A percentile compares a stretch with the other conserved stretches of the same genome.
phyloP scores from a whole-genome alignment of 1,140 invertebrate genomes.

The Drosophila pseudoobscura region DNA sequence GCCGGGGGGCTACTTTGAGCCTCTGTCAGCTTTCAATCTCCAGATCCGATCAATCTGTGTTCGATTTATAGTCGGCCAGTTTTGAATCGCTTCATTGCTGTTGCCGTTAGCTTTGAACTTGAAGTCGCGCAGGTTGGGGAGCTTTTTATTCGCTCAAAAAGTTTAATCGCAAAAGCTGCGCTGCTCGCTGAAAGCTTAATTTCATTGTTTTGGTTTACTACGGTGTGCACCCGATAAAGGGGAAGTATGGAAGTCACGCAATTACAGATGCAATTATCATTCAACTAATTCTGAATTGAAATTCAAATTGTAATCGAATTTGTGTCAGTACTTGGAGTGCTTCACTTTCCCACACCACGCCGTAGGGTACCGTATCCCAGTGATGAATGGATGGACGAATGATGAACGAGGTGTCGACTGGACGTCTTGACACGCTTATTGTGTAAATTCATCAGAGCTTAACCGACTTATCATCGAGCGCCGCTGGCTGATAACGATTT shows the following conservation, averaged over 20 bases:
- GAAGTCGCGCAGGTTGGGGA: neutral
- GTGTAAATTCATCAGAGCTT: conserved; percentile 4
- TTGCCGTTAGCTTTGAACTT: conserved; percentile 45
- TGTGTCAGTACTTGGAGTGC: neutral
- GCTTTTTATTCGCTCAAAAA: conserved; percentile 19
- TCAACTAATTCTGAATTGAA: conserved; percentile 20
- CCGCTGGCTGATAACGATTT: conserved; percentile 26
- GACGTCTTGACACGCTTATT: conserved; percentile 16
- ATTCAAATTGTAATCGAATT: conserved; percentile 20
- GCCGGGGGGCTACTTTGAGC: neutral
- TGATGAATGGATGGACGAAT: conserved; percentile 12
- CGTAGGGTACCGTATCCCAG: neutral
- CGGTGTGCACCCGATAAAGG: conserved; percentile 6
- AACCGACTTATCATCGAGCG: neutral
- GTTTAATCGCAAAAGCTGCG: conserved; percentile 9
- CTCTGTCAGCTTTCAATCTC: conserved; percentile 1
- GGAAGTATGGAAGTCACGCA: conserved; percentile 1
- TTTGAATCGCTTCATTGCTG: neutral
- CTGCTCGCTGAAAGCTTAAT: conserved; percentile 21
- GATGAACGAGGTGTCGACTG: neutral
- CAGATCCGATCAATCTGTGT: neutral
- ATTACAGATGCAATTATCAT: conserved; percentile 33
- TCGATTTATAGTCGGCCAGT: conserved; percentile 22
- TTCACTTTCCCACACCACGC: conserved; percentile 14
- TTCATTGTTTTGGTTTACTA: conserved; percentile 31